Conservation (phyloP, 2,888 invertebrate genomes). For the Drosophila niveifrons region DNA sequence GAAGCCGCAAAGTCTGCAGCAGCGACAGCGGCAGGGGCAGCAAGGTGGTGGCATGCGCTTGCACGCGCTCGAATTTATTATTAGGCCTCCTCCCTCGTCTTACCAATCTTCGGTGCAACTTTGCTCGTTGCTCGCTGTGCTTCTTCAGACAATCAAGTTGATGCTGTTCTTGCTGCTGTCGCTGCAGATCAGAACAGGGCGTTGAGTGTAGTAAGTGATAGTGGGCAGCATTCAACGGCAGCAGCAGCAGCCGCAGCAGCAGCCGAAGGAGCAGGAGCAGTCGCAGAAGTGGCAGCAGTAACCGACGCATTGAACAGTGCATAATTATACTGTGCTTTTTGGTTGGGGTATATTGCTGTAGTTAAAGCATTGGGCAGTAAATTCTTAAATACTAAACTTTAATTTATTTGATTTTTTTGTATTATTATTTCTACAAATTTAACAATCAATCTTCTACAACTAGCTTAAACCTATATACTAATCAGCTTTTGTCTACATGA, state of each 20-base stretch:
- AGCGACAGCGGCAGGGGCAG: neutral
- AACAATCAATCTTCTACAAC: no score
- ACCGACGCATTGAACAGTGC: constrained; percentile 38
- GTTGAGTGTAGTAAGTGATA: constrained; percentile 80
- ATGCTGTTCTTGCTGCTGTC: constrained; percentile 48
- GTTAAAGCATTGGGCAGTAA: neutral
- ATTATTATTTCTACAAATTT: no score
- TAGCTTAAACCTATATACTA: neutral
- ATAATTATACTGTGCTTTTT: constrained; percentile 63
- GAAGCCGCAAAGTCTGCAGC: neutral
- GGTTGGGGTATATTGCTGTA: constrained; percentile 31
- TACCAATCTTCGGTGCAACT: neutral
- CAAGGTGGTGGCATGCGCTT: constrained; percentile 71
- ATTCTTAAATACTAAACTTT: neutral
- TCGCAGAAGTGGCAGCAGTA: constrained; percentile 32
- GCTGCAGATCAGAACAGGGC: constrained; percentile 69
- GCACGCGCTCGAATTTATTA: constrained; percentile 83
- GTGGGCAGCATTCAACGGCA: constrained; percentile 68
- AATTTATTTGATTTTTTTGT: neutral
- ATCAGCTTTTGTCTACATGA: neutral
- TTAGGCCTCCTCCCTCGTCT: constrained; percentile 53
- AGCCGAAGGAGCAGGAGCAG: constrained; percentile 14
- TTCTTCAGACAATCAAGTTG: constrained; percentile 62
- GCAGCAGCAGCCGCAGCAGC: constrained; percentile 8
- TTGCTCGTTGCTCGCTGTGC: neutral